Evolutionary conservation across 2,797 vertebrate genomes (phyloP), one percentile per base, ranked within the genome.

Genomic region (Ibycter americanus): DNA sequence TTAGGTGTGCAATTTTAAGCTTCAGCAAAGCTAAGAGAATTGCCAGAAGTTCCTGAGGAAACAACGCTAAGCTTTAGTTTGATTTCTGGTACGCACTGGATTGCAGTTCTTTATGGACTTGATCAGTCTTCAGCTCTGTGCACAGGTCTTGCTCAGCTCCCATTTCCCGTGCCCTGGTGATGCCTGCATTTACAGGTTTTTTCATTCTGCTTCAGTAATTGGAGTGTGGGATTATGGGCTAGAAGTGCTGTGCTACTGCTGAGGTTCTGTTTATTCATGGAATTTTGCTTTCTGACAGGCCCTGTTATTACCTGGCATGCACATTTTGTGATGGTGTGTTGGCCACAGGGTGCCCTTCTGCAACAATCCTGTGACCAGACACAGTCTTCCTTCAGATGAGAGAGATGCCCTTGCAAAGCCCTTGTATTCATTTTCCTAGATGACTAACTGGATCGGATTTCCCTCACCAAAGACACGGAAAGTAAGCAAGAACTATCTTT

Each of bases 251-350:
- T 65, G 66, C 36, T 92, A 44, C 83, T 87, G 68, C 81, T 89
- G 67, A 52, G 71, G 66, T 59, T 55, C 32, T 71, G 83, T 96
- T 93, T 73, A 73, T 70, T 91, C 6, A 73, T 49, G 67, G 74
- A 55, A 70, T 85, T 89, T 87, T 95, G 21, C 59, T 62, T 95
- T 89, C 81, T 95, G 82, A 77, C 91, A 91, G 59, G 26, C 21
- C 13, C 49, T 72, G 40, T 68, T 87, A 84, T 84, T 72, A 68
- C 46, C 62, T 96, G 87, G 62, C 63, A 72, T 32, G 12, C 15
- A 87, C 14, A 65, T 5, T 67, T 71, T 40, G 21, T 70, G 51
- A 17, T 42, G 51, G 0, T 58, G 15, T 16, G 14, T 25, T 87
- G 4, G 38, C 46, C 58, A 68, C 38, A 62, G 46, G 9, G 18